Percentiles rank a stretch among this genome's conserved stretches.
Evolutionary conservation across 2,888 invertebrate species (phyloP).

Genomic region (Muscina levida): DNA sequence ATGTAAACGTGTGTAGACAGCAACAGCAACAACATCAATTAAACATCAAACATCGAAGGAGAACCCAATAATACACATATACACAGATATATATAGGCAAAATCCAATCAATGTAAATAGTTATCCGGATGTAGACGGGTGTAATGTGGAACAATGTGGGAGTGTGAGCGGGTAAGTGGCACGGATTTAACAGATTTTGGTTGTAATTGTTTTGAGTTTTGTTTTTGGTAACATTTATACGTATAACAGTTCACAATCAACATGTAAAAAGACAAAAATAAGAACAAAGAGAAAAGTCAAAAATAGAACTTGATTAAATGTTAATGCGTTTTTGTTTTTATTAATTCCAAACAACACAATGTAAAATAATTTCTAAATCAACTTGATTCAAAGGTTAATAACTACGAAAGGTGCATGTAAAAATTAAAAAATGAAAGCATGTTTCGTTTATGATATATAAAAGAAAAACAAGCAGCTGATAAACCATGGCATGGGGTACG

Average conservation of each 20-base stretch:
- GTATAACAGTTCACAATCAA: slow-evolving; percentile 58
- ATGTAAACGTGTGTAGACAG: slow-evolving; percentile 50
- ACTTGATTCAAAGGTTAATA: too few species aligned
- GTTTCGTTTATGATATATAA: too few species aligned
- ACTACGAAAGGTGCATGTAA: too few species aligned
- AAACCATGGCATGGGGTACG: too few species aligned
- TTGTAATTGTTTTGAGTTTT: slow-evolving; percentile 28
- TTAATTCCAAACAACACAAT: too few species aligned
- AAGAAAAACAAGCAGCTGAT: too few species aligned
- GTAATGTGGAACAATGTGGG: neutral
- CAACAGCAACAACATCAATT: slow-evolving; percentile 64
- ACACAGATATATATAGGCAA: neutral
- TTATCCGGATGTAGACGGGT: neutral
- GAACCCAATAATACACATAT: slow-evolving; percentile 42
- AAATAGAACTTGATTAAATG: slow-evolving; percentile 64
- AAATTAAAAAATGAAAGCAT: too few species aligned
- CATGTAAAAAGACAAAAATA: slow-evolving; percentile 63
- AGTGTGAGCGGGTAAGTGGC: slow-evolving; percentile 14
- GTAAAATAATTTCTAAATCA: too few species aligned
- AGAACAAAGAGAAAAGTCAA: slow-evolving; percentile 65
- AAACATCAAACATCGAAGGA: slow-evolving; percentile 65
- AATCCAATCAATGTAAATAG: slow-evolving; percentile 62
- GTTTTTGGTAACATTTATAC: slow-evolving; percentile 59
- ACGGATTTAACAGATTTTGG: slow-evolving; percentile 42
- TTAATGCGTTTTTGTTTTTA: slow-evolving; percentile 12